These are phyloP conservation scores for Drosophila mayri DNA, from an alignment of 1,140 invertebrate species.

Conservation along the genomic window DNA sequence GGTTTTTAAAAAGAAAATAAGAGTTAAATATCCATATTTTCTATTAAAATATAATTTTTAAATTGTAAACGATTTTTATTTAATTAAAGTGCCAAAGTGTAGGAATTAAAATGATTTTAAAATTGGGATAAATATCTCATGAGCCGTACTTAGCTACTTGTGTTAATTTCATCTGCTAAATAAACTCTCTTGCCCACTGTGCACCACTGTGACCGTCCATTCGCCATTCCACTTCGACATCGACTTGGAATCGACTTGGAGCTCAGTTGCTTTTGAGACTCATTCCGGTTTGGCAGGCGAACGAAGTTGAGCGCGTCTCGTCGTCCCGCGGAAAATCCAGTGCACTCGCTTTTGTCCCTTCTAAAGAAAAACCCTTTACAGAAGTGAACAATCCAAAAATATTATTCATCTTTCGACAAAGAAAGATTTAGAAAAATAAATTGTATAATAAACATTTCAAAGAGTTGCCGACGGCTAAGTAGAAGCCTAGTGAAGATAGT, in stretches of 20 bases:
- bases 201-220: constrained; percentile 12
- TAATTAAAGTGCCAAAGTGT: too few relatives aligned
- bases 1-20: too few relatives aligned
- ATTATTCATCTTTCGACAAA: background rate
- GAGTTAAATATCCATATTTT: too few relatives aligned
- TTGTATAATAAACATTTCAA: constrained; percentile 22
- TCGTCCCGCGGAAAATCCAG: constrained; percentile 56
- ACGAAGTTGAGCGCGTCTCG: constrained; percentile 64
- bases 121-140: background rate
- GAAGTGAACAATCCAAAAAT: constrained; percentile 23
- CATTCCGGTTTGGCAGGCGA: constrained; percentile 82
- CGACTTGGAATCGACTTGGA: constrained; percentile 30
- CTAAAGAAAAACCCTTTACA: background rate
- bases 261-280: constrained; percentile 55
- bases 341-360: constrained; percentile 20
- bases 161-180: background rate
- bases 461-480: constrained; percentile 37
- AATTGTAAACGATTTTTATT: too few relatives aligned
- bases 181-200: background rate
- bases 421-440: constrained; percentile 15
- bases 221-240: constrained; percentile 34
- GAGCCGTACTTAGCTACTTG: too few relatives aligned
- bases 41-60: too few relatives aligned
- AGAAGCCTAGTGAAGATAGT: constrained; percentile 23
- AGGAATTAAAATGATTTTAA: background rate